A percentile compares a stretch with the other conserved stretches of the same genome.
Conservation (phyloP, 2,888 invertebrate genomes). For the Meteorus cinctellus region DNA sequence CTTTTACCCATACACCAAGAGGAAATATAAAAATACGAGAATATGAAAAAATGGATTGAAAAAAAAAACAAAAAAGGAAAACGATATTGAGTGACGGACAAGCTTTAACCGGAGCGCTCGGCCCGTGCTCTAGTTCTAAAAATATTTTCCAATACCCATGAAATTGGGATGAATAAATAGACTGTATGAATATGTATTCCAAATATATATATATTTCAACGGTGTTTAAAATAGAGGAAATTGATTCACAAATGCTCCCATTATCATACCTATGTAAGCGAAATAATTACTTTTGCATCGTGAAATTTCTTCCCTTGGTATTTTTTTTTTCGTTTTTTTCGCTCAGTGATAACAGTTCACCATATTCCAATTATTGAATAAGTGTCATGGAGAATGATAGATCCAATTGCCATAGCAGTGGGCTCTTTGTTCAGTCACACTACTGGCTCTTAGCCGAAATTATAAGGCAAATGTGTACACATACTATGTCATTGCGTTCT, state of each 20-base stretch:
- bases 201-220: not conserved
- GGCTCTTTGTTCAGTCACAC: slow-evolving; percentile 16
- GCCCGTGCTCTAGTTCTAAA: slow-evolving; percentile 34
- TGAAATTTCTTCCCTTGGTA: not conserved
- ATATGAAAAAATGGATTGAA: slow-evolving; percentile 5
- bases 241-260: too few species aligned
- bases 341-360: slow-evolving; percentile 9
- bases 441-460: slow-evolving; percentile 23
- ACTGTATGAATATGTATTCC: too few species aligned
- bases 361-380: slow-evolving; percentile 15
- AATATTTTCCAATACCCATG: slow-evolving; percentile 33
- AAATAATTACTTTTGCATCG: too few species aligned
- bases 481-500: not conserved
- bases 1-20: not conserved
- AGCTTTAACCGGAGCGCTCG: slow-evolving; percentile 14
- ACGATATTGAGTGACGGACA: slow-evolving; percentile 34
- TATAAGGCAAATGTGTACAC: not conserved
- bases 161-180: slow-evolving; percentile 29
- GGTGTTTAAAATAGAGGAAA: too few species aligned
- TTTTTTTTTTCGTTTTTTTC: not conserved
- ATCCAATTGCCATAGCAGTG: not conserved
- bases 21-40: not conserved
- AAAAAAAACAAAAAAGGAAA: slow-evolving; percentile 30
- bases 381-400: too few species aligned
- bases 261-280: too few species aligned